Conservation (phyloP, 2,797 vertebrate genomes). For the Prunella strophiata region DNA sequence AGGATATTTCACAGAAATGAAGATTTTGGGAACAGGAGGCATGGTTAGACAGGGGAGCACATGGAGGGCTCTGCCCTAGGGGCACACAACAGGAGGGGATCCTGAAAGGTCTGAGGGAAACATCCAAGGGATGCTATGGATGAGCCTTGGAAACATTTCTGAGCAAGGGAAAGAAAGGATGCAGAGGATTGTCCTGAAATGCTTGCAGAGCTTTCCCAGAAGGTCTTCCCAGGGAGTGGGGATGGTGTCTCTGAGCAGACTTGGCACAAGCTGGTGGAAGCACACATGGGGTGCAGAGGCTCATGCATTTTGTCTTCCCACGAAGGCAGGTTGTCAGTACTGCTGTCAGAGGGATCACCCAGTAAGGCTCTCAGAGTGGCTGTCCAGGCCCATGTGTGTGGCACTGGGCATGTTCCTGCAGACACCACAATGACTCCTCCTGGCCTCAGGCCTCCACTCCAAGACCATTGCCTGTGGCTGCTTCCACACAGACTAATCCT, state of each 20-base stretch:
- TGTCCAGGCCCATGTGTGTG: background rate
- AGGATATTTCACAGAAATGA: background rate
- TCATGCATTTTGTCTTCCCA: background rate
- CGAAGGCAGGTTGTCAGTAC: background rate
- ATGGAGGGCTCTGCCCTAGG: background rate
- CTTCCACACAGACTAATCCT: background rate
- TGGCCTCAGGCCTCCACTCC: background rate
- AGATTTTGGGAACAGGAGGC: background rate
- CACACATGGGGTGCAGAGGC: accelerated
- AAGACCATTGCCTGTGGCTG: background rate
- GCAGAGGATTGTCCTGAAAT: background rate
- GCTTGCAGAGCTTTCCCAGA: background rate
- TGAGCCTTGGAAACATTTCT: background rate
- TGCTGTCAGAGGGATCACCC: background rate
- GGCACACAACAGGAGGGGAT: accelerated
- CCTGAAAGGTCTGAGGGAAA: background rate
- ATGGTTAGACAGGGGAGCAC: background rate
- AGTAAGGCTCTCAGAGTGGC: accelerated
- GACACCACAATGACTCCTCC: accelerated
- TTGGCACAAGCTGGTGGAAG: background rate
- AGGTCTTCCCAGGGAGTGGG: background rate
- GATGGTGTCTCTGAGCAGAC: background rate
- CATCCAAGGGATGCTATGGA: background rate
- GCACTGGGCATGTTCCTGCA: background rate
- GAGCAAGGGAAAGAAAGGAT: background rate